Percentiles rank a stretch among this genome's conserved stretches.
These are phyloP conservation scores for Trachymyrmex cornetzi DNA, from an alignment of 1,140 invertebrate species.

Conservation along the genomic window DNA sequence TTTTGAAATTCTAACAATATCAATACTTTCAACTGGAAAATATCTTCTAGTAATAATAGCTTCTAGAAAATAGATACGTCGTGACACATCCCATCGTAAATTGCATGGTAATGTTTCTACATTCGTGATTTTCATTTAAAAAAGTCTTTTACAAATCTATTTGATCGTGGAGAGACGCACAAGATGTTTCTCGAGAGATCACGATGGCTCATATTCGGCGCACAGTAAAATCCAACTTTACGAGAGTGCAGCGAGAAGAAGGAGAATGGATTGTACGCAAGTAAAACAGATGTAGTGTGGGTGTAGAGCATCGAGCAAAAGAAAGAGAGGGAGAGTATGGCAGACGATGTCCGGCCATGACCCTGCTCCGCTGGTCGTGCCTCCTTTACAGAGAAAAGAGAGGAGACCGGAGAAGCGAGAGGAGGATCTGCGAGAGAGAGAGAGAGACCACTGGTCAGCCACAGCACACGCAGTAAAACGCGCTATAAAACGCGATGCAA, in stretches of 20 bases:
- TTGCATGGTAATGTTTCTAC: background rate
- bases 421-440: constrained; percentile 48
- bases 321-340: constrained; percentile 68
- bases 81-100: background rate
- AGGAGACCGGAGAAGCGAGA: constrained; percentile 67
- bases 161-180: background rate
- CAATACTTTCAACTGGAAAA: background rate
- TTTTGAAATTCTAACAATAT: background rate
- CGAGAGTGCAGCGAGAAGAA: constrained; percentile 69
- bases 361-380: constrained; percentile 82
- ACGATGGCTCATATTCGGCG: constrained; percentile 79
- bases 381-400: constrained; percentile 76
- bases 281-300: constrained; percentile 82
- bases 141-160: constrained; percentile 24
- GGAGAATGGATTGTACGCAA: constrained; percentile 48
- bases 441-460: constrained; percentile 77
- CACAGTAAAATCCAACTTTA: constrained; percentile 77
- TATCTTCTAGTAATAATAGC: background rate
- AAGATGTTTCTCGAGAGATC: constrained; percentile 54
- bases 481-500: constrained; percentile 73
- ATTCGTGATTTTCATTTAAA: background rate
- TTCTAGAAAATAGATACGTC: background rate
- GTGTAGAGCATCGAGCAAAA: constrained; percentile 77
- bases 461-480: constrained; percentile 77
- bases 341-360: constrained; percentile 87